Evolutionary conservation across 2,797 vertebrate genomes (phyloP).

Genomic region (Crocodylus rhombifer): DNA sequence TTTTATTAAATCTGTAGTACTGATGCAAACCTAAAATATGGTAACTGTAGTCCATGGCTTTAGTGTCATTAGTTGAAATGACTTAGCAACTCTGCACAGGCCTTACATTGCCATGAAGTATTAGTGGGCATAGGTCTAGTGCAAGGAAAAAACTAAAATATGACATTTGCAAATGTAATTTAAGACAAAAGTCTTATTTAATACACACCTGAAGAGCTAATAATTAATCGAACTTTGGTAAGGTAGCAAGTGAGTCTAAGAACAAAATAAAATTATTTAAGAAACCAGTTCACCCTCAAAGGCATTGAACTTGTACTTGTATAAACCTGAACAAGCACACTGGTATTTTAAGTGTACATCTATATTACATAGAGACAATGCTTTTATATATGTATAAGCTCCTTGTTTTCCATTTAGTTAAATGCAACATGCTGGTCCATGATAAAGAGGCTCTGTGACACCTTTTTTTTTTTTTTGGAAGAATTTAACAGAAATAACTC

Average conservation of each 20-base stretch:
- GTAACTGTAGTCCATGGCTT: not conserved
- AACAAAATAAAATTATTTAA: conserved; percentile 1
- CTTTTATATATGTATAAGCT: not conserved
- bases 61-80: not conserved
- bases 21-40: not conserved
- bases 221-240: conserved; percentile 52
- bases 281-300: not conserved
- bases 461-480: conserved; percentile 16
- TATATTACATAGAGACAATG: not conserved
- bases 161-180: conserved; percentile 37
- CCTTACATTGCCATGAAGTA: conserved; percentile 24
- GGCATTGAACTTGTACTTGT: not conserved
- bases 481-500: conserved; percentile 83
- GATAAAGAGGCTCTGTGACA: conserved; percentile 66
- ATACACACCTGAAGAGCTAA: conserved; percentile 33
- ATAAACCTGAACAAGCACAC: not conserved
- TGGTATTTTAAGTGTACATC: not conserved
- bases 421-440: conserved; percentile 43
- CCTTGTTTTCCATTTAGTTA: conserved; percentile 56
- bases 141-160: not conserved
- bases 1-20: not conserved
- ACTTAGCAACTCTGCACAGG: not conserved
- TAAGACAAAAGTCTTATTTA: not conserved
- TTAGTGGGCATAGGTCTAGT: not conserved
- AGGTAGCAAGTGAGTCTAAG: not conserved